phyloP scores from a whole-genome alignment of 1,140 invertebrate genomes.

The Lethocerus indicus region DNA sequence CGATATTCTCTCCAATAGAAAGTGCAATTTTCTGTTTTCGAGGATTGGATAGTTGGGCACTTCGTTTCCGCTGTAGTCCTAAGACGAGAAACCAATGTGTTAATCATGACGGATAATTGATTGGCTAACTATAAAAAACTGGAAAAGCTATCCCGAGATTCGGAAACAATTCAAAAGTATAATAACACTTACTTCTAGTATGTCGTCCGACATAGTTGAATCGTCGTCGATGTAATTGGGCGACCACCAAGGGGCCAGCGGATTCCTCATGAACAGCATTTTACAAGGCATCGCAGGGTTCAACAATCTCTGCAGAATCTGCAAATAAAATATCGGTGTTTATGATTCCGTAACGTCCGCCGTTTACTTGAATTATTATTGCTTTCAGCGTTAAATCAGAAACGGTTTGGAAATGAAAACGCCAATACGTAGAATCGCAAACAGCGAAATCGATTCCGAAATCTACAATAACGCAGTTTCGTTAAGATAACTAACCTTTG shows the following conservation, averaged over 20 bases:
- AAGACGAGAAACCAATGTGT: constrained; percentile 1
- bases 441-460: neutral
- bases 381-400: too few species aligned
- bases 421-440: neutral
- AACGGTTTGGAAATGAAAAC: neutral
- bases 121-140: neutral
- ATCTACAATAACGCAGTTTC: neutral
- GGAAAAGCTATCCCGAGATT: neutral
- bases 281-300: neutral
- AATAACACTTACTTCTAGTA: constrained; percentile 6
- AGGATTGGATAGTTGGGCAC: neutral
- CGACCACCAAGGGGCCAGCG: constrained; percentile 8
- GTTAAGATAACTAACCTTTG: constrained; percentile 23
- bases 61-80: constrained; percentile 3
- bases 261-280: neutral
- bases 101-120: neutral
- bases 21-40: constrained; percentile 25
- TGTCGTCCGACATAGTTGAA: constrained; percentile 4
- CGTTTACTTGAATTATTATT: too few species aligned
- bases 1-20: constrained; percentile 32
- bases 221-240: neutral
- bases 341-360: too few species aligned
- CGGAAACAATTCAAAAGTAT: neutral
- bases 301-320: constrained; percentile 21
- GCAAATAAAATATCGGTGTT: neutral